A percentile compares a stretch with the other conserved stretches of the same genome.
These are phyloP conservation scores for Coecobrya sp. DNA, from an alignment of 2,888 invertebrate genomes.

Conservation along the genomic window DNA sequence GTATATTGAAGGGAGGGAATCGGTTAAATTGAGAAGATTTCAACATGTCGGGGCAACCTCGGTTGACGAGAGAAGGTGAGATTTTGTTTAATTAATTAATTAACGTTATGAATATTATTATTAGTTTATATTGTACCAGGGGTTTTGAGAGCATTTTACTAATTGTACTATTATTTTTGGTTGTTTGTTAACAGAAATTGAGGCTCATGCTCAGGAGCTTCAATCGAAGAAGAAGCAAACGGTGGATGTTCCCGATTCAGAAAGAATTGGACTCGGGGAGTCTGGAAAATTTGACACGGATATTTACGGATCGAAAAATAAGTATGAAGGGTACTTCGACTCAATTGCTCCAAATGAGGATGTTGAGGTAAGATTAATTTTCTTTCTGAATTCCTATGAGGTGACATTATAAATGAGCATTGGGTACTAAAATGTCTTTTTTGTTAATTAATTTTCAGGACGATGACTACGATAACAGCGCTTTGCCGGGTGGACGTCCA, in stretches of 20 bases:
- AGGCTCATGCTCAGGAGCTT: constrained; percentile 97
- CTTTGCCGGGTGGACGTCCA: constrained; percentile 91
- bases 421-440: too few relatives aligned
- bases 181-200: constrained; percentile 92
- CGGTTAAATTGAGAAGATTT: neutral
- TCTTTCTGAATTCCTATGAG: neutral
- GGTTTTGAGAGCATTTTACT: too few relatives aligned
- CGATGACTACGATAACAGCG: constrained; percentile 90
- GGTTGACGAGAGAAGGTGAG: constrained; percentile 82
- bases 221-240: constrained; percentile 93
- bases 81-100: neutral
- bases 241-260: constrained; percentile 89
- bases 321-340: constrained; percentile 97
- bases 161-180: constrained; percentile 3
- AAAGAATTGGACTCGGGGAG: constrained; percentile 94
- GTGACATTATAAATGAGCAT: too few relatives aligned
- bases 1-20: neutral
- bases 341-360: constrained; percentile 99
- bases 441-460: constrained; percentile 89
- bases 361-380: constrained; percentile 91
- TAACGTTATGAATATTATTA: too few relatives aligned
- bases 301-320: constrained; percentile 94
- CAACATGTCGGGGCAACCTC: constrained; percentile 62
- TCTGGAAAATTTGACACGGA: constrained; percentile 96
- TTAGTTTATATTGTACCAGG: too few relatives aligned